Base-by-base conservation (phyloP, 2,888 invertebrate species). In the Calliscelio sp. region DNA sequence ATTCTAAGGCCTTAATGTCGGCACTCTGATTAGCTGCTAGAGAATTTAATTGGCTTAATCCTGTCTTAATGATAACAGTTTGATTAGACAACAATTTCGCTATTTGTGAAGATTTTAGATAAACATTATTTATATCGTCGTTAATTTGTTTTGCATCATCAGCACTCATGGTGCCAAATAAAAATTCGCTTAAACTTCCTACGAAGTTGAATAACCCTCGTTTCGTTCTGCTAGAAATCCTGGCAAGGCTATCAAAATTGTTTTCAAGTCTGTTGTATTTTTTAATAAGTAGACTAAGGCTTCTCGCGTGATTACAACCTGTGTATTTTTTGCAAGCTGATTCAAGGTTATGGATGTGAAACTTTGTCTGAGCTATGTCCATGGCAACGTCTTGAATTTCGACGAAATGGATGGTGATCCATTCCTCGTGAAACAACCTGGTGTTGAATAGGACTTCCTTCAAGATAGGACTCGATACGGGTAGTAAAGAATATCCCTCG, bases 161-260 rank as follows among this genome's bases (percentile, higher is more conserved):
- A 1, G 70, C 68, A 8, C 38, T 46, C 78, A 79, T 79, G 3
- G 78, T 79, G 1, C 78, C 68, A 22, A 68, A 78, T 41, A 68
- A 28, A 49, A 22, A 78, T 3, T 59, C 28, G 4, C 38, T 41
- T 24, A 49, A 24, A 2, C 49, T 18, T 5, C 68, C 78, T 2
- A 68, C 18, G 20, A 78, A 55, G 38, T 68, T 59, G 7, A 78
- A 51, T 22, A 78, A 35, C 2, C 68, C 78, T 11, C 68, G 18
- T 25, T 78, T 68, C 8, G 63, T 14, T 49, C 78, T 28, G 20
- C 16, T 78, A 6, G 38, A 38, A 38, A 61, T 61, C 2, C 24
- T 20, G 1, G 10, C 11, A n/a, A 61, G 7, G 7, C 2, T n/a
- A 20, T 41, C 11, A n/a, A 61, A 20, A 14, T 11, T 5, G 3